Conservation (phyloP, 2,888 invertebrate species). For the Tetheella fluctuosa region DNA sequence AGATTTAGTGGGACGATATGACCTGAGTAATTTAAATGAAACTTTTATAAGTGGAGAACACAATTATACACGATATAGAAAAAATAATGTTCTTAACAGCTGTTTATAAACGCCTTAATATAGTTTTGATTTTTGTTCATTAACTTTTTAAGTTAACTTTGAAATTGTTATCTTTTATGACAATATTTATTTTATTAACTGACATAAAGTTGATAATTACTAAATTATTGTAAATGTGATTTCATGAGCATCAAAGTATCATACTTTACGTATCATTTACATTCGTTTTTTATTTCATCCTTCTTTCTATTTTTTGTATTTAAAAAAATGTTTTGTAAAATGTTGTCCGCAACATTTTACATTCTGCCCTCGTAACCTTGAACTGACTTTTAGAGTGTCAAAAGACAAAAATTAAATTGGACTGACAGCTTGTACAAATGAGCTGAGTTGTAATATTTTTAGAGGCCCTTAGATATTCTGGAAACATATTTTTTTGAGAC, state of each 20-base stretch:
- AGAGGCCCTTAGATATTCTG: neutral
- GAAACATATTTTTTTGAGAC: neutral
- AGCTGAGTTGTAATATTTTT: constrained; percentile 6
- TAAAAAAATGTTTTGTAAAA: neutral
- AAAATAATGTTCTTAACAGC: neutral
- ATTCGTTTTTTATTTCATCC: neutral
- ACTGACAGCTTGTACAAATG: constrained; percentile 1
- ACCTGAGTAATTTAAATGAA: neutral
- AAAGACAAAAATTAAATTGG: constrained; percentile 3
- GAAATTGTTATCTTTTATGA: too few species aligned
- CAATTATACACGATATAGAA: neutral
- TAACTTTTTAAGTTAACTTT: too few species aligned
- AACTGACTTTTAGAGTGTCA: constrained; percentile 4
- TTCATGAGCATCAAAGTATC: neutral
- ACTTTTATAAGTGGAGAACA: neutral
- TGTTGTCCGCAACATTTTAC: neutral
- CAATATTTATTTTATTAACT: too few species aligned
- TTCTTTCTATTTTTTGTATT: neutral
- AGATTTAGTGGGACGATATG: neutral
- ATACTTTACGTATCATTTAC: constrained; percentile 12
- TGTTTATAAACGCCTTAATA: neutral
- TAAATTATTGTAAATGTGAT: neutral
- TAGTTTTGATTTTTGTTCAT: too few species aligned
- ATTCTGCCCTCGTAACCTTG: constrained; percentile 5
- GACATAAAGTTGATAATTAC: too few species aligned